Conservation (phyloP, 2,797 vertebrate genomes). For the Apogon hyalosoma region DNA sequence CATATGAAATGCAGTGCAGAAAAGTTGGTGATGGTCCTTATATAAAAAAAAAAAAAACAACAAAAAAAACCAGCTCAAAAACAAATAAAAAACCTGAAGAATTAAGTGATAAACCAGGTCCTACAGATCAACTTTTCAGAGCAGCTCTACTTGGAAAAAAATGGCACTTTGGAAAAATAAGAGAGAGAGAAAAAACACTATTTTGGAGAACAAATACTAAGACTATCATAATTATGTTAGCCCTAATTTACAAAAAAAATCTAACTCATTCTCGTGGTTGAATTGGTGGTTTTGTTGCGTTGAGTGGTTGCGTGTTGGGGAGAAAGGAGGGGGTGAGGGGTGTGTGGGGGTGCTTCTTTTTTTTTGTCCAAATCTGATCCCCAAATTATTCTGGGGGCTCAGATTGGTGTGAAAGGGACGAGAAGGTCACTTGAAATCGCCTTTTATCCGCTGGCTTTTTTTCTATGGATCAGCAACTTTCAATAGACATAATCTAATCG, state of each 20-base stretch:
- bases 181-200: not conserved
- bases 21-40: too few relatives aligned
- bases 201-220: conserved; percentile 16
- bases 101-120: not conserved
- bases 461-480: conserved; percentile 95
- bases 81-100: conserved; percentile 17
- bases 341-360: conserved; percentile 60
- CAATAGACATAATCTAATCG: conserved; percentile 96
- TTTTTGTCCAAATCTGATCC: conserved; percentile 92
- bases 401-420: conserved; percentile 96
- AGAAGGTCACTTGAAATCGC: conserved; percentile 96
- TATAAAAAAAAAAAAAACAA: too few relatives aligned
- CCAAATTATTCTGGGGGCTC: conserved; percentile 91
- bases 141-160: not conserved
- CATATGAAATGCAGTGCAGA: too few relatives aligned
- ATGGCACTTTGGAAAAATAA: not conserved
- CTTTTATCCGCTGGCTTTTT: conserved; percentile 95
- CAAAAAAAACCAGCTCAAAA: not conserved
- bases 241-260: conserved; percentile 18
- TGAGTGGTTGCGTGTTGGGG: conserved; percentile 89
- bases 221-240: conserved; percentile 32
- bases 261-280: conserved; percentile 49
- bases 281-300: conserved; percentile 85
- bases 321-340: conserved; percentile 81
- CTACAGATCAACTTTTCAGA: conserved; percentile 27